Evolutionary conservation across 2,797 vertebrate genomes (phyloP).

Genomic region (Amblyopsis hoosieri): DNA sequence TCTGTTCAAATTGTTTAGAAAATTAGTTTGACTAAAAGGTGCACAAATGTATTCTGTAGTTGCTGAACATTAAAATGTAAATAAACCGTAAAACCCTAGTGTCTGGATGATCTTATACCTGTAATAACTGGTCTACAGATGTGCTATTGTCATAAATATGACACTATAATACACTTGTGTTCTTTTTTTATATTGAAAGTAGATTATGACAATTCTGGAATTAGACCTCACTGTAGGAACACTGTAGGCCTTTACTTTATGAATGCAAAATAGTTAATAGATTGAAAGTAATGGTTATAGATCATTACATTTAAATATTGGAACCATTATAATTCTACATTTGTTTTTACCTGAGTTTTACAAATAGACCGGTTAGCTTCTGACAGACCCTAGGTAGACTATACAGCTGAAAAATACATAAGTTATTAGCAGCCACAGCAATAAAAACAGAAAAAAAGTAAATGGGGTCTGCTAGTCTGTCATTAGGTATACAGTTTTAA

Average conservation of each 20-base stretch:
- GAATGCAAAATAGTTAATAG: not conserved
- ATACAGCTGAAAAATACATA: not conserved
- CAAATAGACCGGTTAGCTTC: not conserved
- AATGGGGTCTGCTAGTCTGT: no score
- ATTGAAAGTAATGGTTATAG: not conserved
- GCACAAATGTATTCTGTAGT: slow-evolving; percentile 13
- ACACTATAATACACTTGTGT: slow-evolving; percentile 4
- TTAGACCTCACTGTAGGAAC: no score
- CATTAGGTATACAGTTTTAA: no score
- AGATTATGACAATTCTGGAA: no score
- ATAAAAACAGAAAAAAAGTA: no score
- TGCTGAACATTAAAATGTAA: slow-evolving; percentile 19
- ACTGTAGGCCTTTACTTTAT: not conserved
- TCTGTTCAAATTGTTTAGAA: no score
- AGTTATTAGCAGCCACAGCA: no score
- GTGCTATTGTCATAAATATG: not conserved
- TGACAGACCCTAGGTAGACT: slow-evolving; percentile 2
- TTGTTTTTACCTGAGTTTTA: slow-evolving; percentile 14
- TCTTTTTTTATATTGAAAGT: no score
- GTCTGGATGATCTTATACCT: not conserved
- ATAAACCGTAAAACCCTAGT: not conserved
- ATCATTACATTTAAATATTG: not conserved
- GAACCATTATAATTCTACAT: not conserved
- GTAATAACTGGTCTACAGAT: not conserved
- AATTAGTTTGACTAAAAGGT: not conserved